Evolutionary conservation across 2,888 invertebrate genomes (phyloP), one percentile per base, ranked within the genome.

Genomic region (Achlya flavicornis): DNA sequence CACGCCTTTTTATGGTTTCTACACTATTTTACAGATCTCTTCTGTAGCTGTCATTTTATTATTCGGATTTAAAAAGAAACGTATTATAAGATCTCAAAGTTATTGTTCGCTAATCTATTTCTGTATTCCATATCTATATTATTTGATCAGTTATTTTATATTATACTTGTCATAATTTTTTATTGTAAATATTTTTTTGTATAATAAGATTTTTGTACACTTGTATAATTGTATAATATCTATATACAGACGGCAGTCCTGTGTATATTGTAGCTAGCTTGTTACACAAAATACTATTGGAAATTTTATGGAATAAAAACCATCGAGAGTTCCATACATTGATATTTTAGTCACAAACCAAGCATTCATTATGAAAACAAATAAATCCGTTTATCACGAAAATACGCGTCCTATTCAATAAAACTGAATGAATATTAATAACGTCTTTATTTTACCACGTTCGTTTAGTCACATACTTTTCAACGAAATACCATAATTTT

Each of bases 221-320:
- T 53, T 61, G 60, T 61, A 61, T 60, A 41, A 41, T 60, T 43
- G 60, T 16, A 48, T 19, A 19, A 53, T 53, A 53, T 19, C 53
- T 19, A 53, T 10, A 48, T 48, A 19, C 19, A 60, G 60, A 61
- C 33, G n/a, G 58, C 58, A 58, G 62, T 62, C 48, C 35, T 53
- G 57, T 62, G 57, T 65, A n/a, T 46, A 58, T 61, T 61, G 61
- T 61, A 63, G 65, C 61, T 43, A 61, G 61, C 26, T 63, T 63
- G 61, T 65, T 63, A 61, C 58, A 62, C 19, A 46, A 43, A 38
- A 33, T 48, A 60, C 32, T 53, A 53, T 19, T 53, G 19, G 53
- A 53, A 16, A 53, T 53, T 16, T 19, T 53, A 53, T 53, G 19
- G 16, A 53, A 53, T 8, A 19, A 46, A 46, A 46, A n/a, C 6